Evolutionary conservation across 2,888 invertebrate species (phyloP).

Genomic region (Rhimphoctona megacephalus): DNA sequence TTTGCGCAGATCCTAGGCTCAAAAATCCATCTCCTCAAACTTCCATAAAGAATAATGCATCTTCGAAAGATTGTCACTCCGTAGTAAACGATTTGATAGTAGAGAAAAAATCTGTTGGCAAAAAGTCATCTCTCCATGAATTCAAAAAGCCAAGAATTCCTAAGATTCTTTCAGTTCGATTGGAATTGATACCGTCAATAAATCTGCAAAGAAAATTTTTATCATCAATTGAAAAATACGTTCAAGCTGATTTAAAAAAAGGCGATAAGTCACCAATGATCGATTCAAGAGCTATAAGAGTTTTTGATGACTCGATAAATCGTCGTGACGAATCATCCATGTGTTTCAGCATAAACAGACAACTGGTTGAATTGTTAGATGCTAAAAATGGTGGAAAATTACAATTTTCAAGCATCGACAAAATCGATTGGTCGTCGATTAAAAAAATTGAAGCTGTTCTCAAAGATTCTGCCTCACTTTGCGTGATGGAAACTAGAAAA

Average conservation of each 20-base stretch:
- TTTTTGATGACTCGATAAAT: not conserved
- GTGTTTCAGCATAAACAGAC: conserved; percentile 32
- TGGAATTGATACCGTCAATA: conserved; percentile 37
- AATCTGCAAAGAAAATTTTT: conserved; percentile 50
- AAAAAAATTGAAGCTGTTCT: conserved; percentile 28
- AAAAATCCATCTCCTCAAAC: not conserved
- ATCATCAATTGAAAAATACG: conserved; percentile 23
- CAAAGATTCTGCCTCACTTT: conserved; percentile 31
- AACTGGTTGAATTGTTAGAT: conserved; percentile 25
- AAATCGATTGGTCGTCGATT: conserved; percentile 5
- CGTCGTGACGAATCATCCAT: conserved; percentile 15
- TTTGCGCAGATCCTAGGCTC: conserved; percentile 60
- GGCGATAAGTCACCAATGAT: not conserved
- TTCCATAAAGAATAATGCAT: not conserved
- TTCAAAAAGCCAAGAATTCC: not conserved
- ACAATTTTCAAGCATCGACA: not conserved
- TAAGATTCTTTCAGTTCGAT: conserved; percentile 32
- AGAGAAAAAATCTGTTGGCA: conserved; percentile 27
- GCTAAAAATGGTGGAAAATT: conserved; percentile 17
- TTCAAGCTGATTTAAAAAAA: conserved; percentile 38
- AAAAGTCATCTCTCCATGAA: not conserved
- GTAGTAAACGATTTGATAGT: conserved; percentile 7
- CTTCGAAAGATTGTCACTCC: not conserved
- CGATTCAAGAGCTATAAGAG: not conserved
- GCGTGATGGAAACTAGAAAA: conserved; percentile 16